phyloP scores from a whole-genome alignment of 2,888 invertebrate genomes.

The Abscondita cerata region DNA sequence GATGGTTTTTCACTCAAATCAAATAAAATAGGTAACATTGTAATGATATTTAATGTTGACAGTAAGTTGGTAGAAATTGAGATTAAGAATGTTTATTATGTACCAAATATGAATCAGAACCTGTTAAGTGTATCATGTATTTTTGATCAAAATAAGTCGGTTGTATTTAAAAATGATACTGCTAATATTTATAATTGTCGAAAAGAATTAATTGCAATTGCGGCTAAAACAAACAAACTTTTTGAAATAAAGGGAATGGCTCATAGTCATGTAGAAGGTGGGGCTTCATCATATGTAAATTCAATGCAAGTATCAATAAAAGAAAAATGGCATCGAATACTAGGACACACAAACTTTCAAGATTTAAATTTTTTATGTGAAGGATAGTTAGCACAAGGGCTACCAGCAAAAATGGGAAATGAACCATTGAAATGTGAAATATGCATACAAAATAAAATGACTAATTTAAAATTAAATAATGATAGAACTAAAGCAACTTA shows the following conservation, averaged over 20 bases:
- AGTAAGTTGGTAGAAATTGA: too few species aligned
- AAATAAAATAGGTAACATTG: too few species aligned
- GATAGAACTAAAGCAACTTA: constrained; percentile 36
- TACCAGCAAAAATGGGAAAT: constrained; percentile 35
- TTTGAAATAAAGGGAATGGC: too few species aligned
- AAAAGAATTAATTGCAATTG: too few species aligned
- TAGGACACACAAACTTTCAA: constrained; percentile 43
- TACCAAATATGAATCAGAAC: constrained; percentile 26
- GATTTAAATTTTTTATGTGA: constrained; percentile 36
- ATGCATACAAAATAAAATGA: constrained; percentile 43
- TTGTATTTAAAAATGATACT: constrained; percentile 28
- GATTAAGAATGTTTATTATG: constrained; percentile 18
- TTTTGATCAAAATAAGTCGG: constrained; percentile 18
- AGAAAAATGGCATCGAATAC: constrained; percentile 39
- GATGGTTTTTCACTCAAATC: constrained; percentile 8
- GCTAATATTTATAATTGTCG: too few species aligned
- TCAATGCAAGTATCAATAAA: constrained; percentile 26
- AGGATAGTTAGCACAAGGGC: constrained; percentile 29
- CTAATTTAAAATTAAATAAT: constrained; percentile 41
- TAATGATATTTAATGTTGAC: too few species aligned
- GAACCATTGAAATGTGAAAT: constrained; percentile 39
- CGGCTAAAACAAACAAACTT: too few species aligned
- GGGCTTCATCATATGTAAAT: too few species aligned
- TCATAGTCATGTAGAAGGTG: too few species aligned
- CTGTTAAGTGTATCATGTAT: constrained; percentile 5